phyloP scores from a whole-genome alignment of 2,888 invertebrate species.

The Drosophila prolongata region DNA sequence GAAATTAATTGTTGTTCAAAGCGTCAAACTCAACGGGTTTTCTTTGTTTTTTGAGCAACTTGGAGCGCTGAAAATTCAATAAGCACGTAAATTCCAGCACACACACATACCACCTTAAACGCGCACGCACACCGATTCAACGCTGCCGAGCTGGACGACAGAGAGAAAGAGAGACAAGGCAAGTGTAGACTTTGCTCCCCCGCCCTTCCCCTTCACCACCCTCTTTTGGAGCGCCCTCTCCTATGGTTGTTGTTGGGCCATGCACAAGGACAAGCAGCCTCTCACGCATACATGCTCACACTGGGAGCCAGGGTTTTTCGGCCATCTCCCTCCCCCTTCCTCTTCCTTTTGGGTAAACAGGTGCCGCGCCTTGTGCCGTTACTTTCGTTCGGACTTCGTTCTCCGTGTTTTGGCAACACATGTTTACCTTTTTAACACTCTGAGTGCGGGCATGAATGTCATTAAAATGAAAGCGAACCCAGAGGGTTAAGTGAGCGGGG shows the following conservation, averaged over 20 bases:
- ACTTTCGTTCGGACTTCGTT: constrained; percentile 10
- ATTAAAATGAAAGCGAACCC: neutral
- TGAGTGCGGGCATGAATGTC: constrained; percentile 1
- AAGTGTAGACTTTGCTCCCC: constrained; percentile 71
- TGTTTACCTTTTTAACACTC: constrained; percentile 28
- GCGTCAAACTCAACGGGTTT: constrained; percentile 16
- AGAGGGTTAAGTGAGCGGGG: neutral
- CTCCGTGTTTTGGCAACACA: constrained; percentile 33
- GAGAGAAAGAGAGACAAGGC: constrained; percentile 42
- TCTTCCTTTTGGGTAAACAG: constrained; percentile 62
- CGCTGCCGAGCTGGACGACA: constrained; percentile 18
- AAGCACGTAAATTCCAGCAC: constrained; percentile 74
- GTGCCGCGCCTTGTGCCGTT: constrained; percentile 54
- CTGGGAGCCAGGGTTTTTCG: constrained; percentile 38
- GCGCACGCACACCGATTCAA: constrained; percentile 36
- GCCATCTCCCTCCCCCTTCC: constrained; percentile 8
- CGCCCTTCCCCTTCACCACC: constrained; percentile 5
- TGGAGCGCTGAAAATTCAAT: constrained; percentile 70
- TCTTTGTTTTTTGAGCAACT: constrained; percentile 57
- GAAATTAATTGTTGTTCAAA: constrained; percentile 50
- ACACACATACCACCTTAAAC: constrained; percentile 33
- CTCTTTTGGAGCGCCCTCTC: constrained; percentile 8
- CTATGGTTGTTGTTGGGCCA: constrained; percentile 63
- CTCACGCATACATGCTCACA: constrained; percentile 56
- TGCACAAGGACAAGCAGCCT: constrained; percentile 69